Evolutionary conservation across 2,888 invertebrate genomes (phyloP).

Genomic region (Hemithea aestivaria): DNA sequence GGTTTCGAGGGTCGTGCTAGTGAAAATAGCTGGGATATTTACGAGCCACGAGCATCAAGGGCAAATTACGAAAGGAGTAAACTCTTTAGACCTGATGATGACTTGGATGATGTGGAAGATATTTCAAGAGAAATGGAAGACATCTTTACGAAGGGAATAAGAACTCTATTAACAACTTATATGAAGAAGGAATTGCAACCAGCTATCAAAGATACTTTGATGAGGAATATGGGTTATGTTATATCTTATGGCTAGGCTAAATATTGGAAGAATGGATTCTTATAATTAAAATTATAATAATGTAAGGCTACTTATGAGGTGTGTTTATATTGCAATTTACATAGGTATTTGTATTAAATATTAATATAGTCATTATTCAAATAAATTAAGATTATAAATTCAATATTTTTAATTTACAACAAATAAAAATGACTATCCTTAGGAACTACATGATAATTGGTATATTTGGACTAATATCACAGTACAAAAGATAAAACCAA

Average conservation of each 20-base stretch:
- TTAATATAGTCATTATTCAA: constrained; percentile 10
- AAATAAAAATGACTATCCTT: constrained; percentile 18
- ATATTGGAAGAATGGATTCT: too few species aligned
- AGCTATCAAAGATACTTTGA: constrained; percentile 90
- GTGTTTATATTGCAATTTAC: not conserved
- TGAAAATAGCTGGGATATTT: constrained; percentile 58
- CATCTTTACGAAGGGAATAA: constrained; percentile 89
- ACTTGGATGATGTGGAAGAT: constrained; percentile 81
- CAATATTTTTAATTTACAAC: constrained; percentile 13
- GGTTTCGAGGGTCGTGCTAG: constrained; percentile 45
- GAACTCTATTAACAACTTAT: constrained; percentile 88
- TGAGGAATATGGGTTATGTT: constrained; percentile 93
- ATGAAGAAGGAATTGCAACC: constrained; percentile 91
- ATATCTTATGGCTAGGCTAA: constrained; percentile 88
- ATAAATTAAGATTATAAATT: constrained; percentile 1
- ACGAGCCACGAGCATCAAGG: constrained; percentile 58
- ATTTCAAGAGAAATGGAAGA: constrained; percentile 90
- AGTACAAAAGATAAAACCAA: too few species aligned
- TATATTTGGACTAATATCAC: constrained; percentile 14
- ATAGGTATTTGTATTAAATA: not conserved
- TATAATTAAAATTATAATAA: too few species aligned
- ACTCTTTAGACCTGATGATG: constrained; percentile 71
- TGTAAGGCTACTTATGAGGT: too few species aligned
- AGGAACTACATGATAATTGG: constrained; percentile 17
- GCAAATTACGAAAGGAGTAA: constrained; percentile 70